Evolutionary conservation across 2,888 invertebrate species (phyloP).

Genomic region (Mythimna impura): DNA sequence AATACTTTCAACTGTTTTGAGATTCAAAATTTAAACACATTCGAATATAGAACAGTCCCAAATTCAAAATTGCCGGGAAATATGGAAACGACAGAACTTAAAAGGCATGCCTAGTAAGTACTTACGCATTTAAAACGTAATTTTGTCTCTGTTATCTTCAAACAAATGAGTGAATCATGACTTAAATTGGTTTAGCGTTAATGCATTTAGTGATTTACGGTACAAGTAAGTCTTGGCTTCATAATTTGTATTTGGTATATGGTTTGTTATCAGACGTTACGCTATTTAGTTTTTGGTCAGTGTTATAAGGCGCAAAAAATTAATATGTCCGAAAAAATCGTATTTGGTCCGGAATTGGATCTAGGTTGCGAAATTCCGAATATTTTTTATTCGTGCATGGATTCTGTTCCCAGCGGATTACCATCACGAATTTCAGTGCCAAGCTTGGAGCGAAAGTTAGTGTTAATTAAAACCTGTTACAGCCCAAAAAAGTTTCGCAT

Average conservation of each 20-base stretch:
- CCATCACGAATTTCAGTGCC: constrained; percentile 15
- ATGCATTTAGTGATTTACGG: neutral
- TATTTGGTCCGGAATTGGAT: constrained; percentile 28
- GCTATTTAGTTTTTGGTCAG: neutral
- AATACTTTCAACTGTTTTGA: too few species aligned
- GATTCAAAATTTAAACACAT: too few species aligned
- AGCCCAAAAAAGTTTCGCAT: neutral
- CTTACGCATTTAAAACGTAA: neutral
- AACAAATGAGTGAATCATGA: neutral
- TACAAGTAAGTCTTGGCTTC: neutral
- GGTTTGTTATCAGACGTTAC: neutral
- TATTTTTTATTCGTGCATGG: constrained; percentile 30
- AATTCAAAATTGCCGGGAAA: too few species aligned
- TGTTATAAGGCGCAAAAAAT: constrained; percentile 12
- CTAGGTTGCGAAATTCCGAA: neutral
- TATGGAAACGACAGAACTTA: too few species aligned
- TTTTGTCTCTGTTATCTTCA: neutral
- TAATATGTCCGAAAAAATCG: neutral
- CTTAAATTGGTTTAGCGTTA: neutral
- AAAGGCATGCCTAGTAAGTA: too few species aligned
- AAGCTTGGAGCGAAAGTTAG: constrained; percentile 12
- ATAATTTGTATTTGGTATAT: neutral
- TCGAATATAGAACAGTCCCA: too few species aligned
- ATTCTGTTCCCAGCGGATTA: neutral
- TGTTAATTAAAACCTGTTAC: constrained; percentile 19